Base-by-base conservation (phyloP, 2,113 vertebrate genomes). In the Pseudorasbora parva region DNA sequence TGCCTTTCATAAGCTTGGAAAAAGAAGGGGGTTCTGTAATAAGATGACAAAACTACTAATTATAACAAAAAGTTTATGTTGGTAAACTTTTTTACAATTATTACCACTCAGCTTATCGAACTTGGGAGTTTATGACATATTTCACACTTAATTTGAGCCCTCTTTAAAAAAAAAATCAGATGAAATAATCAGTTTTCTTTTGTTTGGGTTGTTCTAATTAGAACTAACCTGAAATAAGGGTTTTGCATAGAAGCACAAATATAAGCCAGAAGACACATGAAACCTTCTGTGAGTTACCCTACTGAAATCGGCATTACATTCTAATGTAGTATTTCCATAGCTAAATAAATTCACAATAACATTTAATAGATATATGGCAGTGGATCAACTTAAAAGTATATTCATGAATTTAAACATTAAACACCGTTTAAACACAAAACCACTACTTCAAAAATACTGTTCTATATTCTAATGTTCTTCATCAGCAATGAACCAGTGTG, bases 311-410 rank as follows among this genome's bases (percentile, higher is more conserved):
- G 4, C n/a, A n/a, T 12, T 23, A 23, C 57, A 27, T 60, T n/a
- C 23, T 62, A 25, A 14, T 27, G 59, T 25, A 62, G 59, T 27
- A 62, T 14, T 62, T 62, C 59, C 59, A 62, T 62, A 27, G 23
- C 59, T 62, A 21, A 49, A 2, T 54, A 19, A 25, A 74, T 54
- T 74, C 72, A 51, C 15, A 74, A 30, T 54, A 62, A 14, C 59
- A 51, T 74, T 51, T 74, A 54, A 30, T 74, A 51, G 23, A 74
- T 74, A 51, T 51, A 74, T 25, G 1, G n/a, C 37, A 47, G 66
- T 41, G 37, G 66, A 43, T 43, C 41, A 45, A 12, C 37, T 71
- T 17, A 30, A 68, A 45, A 23, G 27, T 23, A n/a, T 73, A 19
- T 27, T 51, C 71, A 27, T 73, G n/a, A 5, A 0, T 47, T 73